Conservation (phyloP, 2,888 invertebrate genomes). For the Epirrhoe alternata region DNA sequence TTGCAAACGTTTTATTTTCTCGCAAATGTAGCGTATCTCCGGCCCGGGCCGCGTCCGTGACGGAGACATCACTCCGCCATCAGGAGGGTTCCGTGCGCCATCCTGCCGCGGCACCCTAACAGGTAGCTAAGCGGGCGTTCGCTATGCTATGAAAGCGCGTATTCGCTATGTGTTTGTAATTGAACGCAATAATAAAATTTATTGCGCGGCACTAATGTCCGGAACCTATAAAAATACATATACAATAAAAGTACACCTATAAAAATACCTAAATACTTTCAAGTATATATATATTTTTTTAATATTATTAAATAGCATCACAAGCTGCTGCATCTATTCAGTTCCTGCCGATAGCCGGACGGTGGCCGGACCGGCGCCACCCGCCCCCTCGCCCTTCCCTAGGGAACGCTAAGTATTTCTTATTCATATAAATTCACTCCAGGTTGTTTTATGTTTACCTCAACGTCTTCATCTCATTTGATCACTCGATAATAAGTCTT, state of each 20-base stretch:
- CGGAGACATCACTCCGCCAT: neutral
- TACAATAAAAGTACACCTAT: too few relatives aligned
- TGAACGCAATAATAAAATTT: conserved; percentile 1
- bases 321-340: too few relatives aligned
- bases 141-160: neutral
- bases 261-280: too few relatives aligned
- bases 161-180: conserved; percentile 4
- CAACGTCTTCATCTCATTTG: conserved; percentile 20
- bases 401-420: conserved; percentile 47
- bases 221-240: too few relatives aligned
- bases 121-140: neutral
- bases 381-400: conserved; percentile 10
- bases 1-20: too few relatives aligned
- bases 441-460: conserved; percentile 48
- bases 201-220: neutral
- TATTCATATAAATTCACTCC: conserved; percentile 58
- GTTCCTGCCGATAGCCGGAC: neutral
- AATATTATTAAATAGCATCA: too few relatives aligned
- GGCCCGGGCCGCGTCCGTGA: too few relatives aligned
- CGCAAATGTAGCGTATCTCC: too few relatives aligned
- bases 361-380: neutral
- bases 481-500: conserved; percentile 26
- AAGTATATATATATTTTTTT: too few relatives aligned
- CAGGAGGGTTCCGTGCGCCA: neutral
- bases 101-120: neutral